These are phyloP conservation scores for Desoria tigrina DNA, from an alignment of 2,888 invertebrate species.

Conservation along the genomic window DNA sequence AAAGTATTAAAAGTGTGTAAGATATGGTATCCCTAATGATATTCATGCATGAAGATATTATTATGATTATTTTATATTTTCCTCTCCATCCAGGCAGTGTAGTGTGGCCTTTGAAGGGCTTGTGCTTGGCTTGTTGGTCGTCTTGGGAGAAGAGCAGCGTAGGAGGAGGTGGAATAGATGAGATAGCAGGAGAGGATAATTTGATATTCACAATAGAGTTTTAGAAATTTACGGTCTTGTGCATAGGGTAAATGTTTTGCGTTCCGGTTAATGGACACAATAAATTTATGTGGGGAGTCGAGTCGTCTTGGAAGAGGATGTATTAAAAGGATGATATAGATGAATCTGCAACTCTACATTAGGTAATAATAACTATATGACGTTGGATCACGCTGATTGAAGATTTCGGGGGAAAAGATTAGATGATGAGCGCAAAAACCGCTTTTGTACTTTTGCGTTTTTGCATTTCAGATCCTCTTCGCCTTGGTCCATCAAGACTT, in stretches of 20 bases:
- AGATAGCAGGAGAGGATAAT: too few species aligned
- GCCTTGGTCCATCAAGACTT: slow-evolving; percentile 11
- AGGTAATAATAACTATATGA: slow-evolving; percentile 31
- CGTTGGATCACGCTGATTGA: slow-evolving; percentile 49
- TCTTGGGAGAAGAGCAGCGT: too few species aligned
- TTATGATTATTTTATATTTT: too few species aligned
- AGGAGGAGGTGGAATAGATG: slow-evolving; percentile 12
- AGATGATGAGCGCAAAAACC: slow-evolving; percentile 52
- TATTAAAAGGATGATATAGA: slow-evolving; percentile 12
- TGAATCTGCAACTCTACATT: not conserved
- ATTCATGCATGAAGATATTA: slow-evolving; percentile 7
- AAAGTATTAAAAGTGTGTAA: too few species aligned
- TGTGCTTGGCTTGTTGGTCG: slow-evolving; percentile 1
- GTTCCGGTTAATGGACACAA: slow-evolving; percentile 53
- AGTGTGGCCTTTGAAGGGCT: not conserved
- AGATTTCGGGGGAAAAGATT: slow-evolving; percentile 48
- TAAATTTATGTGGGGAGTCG: slow-evolving; percentile 44
- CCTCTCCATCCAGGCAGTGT: too few species aligned
- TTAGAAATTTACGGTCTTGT: slow-evolving; percentile 50
- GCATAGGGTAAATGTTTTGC: slow-evolving; percentile 52
- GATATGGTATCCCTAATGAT: not conserved
- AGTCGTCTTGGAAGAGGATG: too few species aligned
- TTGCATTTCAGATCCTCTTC: slow-evolving; percentile 38
- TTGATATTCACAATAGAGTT: slow-evolving; percentile 52
- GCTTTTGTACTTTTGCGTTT: slow-evolving; percentile 41